These are phyloP conservation scores for Caenorhabditis plicata DNA, from an alignment of 2,888 invertebrate species.

Conservation along the genomic window DNA sequence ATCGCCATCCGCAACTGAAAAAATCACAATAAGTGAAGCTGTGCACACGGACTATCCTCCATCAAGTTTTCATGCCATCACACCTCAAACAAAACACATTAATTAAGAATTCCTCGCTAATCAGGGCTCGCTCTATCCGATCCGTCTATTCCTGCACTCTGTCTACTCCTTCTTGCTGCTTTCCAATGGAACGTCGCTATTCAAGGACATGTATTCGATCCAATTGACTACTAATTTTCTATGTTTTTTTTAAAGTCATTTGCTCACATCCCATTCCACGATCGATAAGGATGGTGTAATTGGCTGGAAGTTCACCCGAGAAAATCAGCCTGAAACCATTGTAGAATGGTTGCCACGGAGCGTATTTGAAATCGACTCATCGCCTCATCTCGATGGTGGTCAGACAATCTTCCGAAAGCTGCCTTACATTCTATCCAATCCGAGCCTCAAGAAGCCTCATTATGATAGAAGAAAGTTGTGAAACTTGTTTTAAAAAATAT, in stretches of 20 bases:
- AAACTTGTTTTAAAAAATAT: constrained; percentile 12
- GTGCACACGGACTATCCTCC: too few relatives aligned
- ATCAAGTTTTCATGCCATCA: too few relatives aligned
- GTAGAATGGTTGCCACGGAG: neutral
- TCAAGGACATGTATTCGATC: neutral
- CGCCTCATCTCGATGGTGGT: constrained; percentile 3
- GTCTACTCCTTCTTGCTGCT: constrained; percentile 8
- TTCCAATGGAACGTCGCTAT: constrained; percentile 1
- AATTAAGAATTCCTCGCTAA: too few relatives aligned
- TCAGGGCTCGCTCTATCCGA: too few relatives aligned
- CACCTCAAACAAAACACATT: too few relatives aligned
- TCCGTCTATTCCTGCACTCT: constrained; percentile 4
- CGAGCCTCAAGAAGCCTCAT: constrained; percentile 6
- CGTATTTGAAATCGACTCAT: constrained; percentile 11
- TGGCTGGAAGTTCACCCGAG: too few relatives aligned
- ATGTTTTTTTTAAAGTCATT: too few relatives aligned
- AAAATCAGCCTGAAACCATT: neutral
- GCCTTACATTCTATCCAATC: constrained; percentile 26
- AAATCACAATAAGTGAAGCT: too few relatives aligned
- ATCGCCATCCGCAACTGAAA: too few relatives aligned
- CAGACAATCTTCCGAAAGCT: constrained; percentile 21
- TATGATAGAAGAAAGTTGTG: constrained; percentile 7
- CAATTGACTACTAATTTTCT: too few relatives aligned
- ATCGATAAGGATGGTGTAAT: too few relatives aligned
- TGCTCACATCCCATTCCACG: too few relatives aligned